phyloP scores from a whole-genome alignment of 1,140 invertebrate species.

The Brachionus rotundiformis region DNA sequence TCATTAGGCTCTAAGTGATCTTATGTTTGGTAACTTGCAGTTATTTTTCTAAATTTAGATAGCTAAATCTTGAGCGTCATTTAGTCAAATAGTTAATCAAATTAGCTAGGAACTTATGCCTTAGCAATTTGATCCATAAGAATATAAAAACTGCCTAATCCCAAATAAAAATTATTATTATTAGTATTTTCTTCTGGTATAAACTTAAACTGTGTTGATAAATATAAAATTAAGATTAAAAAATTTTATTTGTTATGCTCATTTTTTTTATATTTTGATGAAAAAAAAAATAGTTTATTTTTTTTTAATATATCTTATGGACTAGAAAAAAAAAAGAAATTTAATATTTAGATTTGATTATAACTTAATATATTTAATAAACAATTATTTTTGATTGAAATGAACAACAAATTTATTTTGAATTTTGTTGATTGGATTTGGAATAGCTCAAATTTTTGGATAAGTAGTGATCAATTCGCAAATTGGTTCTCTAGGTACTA shows the following conservation, averaged over 20 bases:
- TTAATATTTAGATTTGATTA: slow-evolving; percentile 17
- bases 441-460: background rate
- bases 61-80: background rate
- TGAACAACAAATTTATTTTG: background rate
- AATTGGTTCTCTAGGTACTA: background rate
- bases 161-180: background rate
- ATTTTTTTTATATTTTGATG: background rate
- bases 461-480: background rate
- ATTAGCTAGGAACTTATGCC: background rate
- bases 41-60: slow-evolving; percentile 3
- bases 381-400: background rate
- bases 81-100: background rate
- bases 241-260: background rate
- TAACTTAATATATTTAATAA: background rate
- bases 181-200: background rate
- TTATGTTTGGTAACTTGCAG: background rate
- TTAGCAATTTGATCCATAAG: background rate
- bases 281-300: background rate
- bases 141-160: background rate
- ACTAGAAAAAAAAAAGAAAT: slow-evolving; percentile 1
- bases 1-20: background rate
- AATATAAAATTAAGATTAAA: slow-evolving; percentile 1
- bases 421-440: background rate
- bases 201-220: background rate
- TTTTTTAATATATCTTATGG: background rate